phyloP scores from a whole-genome alignment of 2,113 vertebrate genomes.

The Machaerirhynchus nigripectus region DNA sequence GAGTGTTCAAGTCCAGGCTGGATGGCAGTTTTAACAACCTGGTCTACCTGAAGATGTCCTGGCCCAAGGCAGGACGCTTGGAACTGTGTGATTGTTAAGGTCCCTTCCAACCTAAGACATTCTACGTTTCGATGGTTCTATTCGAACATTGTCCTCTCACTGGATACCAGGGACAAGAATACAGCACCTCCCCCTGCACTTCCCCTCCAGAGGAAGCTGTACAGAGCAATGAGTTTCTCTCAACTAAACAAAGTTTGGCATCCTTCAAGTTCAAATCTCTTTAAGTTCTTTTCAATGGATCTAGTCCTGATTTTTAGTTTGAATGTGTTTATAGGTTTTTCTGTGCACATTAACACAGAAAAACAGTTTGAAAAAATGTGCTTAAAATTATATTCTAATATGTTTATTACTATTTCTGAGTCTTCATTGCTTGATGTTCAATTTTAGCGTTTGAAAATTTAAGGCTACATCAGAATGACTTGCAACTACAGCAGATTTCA shows the following conservation, averaged over 20 bases:
- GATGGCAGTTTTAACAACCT: background rate
- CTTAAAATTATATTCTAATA: background rate
- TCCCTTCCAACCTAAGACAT: background rate
- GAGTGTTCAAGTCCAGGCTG: no score
- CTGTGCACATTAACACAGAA: background rate
- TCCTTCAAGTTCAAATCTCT: background rate
- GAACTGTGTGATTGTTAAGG: background rate
- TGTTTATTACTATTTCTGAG: background rate
- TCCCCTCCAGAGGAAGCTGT: background rate
- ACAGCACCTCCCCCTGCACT: background rate
- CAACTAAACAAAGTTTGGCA: background rate
- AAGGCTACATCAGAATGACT: conserved; percentile 72
- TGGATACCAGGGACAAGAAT: background rate
- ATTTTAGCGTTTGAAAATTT: conserved; percentile 75
- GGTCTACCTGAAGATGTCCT: no score
- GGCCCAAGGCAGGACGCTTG: background rate
- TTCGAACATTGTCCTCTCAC: background rate
- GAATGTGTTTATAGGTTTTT: background rate
- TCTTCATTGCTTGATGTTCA: background rate
- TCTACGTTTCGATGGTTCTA: background rate
- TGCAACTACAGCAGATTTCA: conserved; percentile 77
- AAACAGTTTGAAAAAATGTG: background rate
- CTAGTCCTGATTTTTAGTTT: background rate
- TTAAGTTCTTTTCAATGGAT: background rate
- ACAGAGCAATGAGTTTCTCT: background rate